Percentiles rank a stretch among this genome's conserved stretches.
phyloP scores from a whole-genome alignment of 1,140 invertebrate species.

The Probaryconus sp. region DNA sequence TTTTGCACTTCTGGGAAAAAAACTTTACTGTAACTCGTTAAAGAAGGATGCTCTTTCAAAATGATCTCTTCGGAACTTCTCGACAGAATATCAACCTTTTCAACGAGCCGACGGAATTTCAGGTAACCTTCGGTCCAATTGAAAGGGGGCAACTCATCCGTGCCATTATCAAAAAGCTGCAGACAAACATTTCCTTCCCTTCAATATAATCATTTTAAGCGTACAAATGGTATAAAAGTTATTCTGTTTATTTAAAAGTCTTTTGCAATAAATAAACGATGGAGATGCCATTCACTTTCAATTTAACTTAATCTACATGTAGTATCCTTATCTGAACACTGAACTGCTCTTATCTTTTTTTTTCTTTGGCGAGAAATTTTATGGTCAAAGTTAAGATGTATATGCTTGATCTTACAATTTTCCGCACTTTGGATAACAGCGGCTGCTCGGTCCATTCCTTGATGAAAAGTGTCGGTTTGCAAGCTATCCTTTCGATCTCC shows the following conservation, averaged over 20 bases:
- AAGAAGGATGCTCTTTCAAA: slow-evolving; percentile 61
- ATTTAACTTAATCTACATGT: too few species aligned
- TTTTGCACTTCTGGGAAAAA: slow-evolving; percentile 61
- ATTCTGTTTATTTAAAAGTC: too few species aligned
- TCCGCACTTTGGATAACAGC: slow-evolving; percentile 50
- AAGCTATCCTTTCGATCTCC: slow-evolving; percentile 69
- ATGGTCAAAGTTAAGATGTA: not conserved
- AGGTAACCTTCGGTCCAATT: slow-evolving; percentile 72
- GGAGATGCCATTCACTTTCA: too few species aligned
- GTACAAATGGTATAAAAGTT: too few species aligned
- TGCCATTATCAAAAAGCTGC: slow-evolving; percentile 55
- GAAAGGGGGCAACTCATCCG: slow-evolving; percentile 52
- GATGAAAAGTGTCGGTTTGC: slow-evolving; percentile 65
- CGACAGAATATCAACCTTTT: slow-evolving; percentile 64
- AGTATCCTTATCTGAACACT: too few species aligned
- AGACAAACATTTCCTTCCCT: too few species aligned
- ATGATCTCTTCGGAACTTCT: slow-evolving; percentile 50
- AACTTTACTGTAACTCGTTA: slow-evolving; percentile 51
- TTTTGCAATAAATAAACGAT: too few species aligned
- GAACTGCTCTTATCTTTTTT: too few species aligned
- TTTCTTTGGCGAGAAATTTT: too few species aligned
- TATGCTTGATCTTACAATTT: slow-evolving; percentile 57
- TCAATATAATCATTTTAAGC: too few species aligned
- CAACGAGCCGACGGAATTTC: slow-evolving; percentile 64
- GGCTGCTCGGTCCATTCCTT: slow-evolving; percentile 70